A percentile compares a stretch with the other conserved stretches of the same genome.
These are phyloP conservation scores for Pristionchus fissidentatus DNA, from an alignment of 2,888 invertebrate genomes.

Conservation along the genomic window DNA sequence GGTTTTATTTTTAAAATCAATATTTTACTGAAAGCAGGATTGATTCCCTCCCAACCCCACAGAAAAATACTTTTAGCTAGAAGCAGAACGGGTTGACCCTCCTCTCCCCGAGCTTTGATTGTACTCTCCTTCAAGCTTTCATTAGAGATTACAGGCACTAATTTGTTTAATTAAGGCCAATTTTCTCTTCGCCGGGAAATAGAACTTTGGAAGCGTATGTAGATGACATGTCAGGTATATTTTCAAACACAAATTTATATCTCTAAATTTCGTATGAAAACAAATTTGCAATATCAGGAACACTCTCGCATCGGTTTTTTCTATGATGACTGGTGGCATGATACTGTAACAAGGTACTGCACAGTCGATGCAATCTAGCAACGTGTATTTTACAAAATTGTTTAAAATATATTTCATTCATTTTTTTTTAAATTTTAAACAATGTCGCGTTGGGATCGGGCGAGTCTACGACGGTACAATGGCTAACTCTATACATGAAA, in stretches of 20 bases:
- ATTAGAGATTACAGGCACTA: too few relatives aligned
- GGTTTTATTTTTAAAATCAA: background rate
- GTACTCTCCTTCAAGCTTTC: too few relatives aligned
- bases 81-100: too few relatives aligned
- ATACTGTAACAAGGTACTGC: background rate
- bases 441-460: conserved; percentile 12
- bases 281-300: too few relatives aligned
- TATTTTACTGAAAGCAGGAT: too few relatives aligned
- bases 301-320: conserved; percentile 1
- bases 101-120: too few relatives aligned
- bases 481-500: conserved; percentile 9
- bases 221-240: background rate
- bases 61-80: too few relatives aligned
- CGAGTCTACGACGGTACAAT: background rate
- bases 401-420: background rate
- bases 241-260: too few relatives aligned
- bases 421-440: background rate
- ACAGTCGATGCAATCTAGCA: background rate
- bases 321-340: background rate
- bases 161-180: background rate
- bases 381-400: background rate
- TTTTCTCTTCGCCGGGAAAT: background rate
- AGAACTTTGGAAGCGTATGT: background rate
- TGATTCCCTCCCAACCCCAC: too few relatives aligned
- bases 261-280: too few relatives aligned